Base-by-base conservation (phyloP, 2,888 invertebrate species). In the Acronicta psi region DNA sequence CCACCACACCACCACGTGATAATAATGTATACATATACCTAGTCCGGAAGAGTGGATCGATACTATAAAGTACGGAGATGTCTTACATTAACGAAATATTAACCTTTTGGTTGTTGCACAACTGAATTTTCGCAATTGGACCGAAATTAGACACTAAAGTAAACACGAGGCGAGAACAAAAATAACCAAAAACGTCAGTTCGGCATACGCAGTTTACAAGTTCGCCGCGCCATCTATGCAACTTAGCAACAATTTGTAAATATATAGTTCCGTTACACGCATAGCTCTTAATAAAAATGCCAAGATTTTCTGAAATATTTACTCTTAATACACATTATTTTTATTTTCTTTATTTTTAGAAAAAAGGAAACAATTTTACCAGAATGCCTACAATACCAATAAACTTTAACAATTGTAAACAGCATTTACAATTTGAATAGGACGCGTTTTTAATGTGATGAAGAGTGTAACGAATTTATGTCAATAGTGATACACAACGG, bases 1-100 rank as follows among this genome's bases (percentile, higher is more conserved):
- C 93, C 90, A 91, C 91, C 90, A 93, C 94, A 94, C 94, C 92
- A 94, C 94, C 94, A 94, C 94, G 94, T 94, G 94, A 94, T 93
- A 91, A 87, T 89, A 90, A 90, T 93, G 93, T 93, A 91, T 92
- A 93, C 91, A 92, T 93, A 93, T 92, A 94, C 85, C 88, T 86
- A 89, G 84, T 88, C 88, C 85, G 86, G 87, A 87, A 88, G 83
- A 82, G 83, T 81, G 87, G 93, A 94, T 93, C 93, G 90, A 93
- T 94, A 94, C 83, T 85, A 73, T 85, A 80, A 80, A 77, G 78
- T 79, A 79, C 79, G 77, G 71, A 64, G 71, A 79, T 79, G 77
- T 74, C 69, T 81, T 85, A 76, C 83, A 81, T 77, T 67, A 74
- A 80, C 78, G 75, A 87, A 90, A 88, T 89, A 87, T 86, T 84